Base-by-base conservation (phyloP, 2,113 vertebrate species). In the Scalopus aquaticus region DNA sequence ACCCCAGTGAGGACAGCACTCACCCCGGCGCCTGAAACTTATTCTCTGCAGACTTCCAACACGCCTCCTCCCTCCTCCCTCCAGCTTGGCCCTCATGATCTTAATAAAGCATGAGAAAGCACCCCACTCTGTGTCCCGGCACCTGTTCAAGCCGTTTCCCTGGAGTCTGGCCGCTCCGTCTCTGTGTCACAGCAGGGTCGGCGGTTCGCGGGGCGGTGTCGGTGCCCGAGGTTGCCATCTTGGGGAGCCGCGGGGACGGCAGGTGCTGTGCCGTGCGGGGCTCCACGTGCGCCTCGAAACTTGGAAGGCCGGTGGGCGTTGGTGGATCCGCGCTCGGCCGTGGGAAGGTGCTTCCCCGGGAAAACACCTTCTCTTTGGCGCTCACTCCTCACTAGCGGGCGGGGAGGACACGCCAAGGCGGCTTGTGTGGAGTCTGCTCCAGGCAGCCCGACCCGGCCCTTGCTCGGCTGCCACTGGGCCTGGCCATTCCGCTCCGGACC, bases 31-130 rank as follows among this genome's bases (percentile, higher is more conserved):
- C 2, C 56, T 67, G 95, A 93, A 42, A 58, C 81, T 74, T 42
- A 51, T 69, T 78, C 93, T 73, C 62, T 3, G 54, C 42, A 4
- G 81, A 92, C 94, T 93, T 96, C 97, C 92, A 91, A 95, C 35
- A 6, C 37, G 2, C 9, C 70, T 28, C 70, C 30, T 62, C 91
- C 84, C 93, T 92, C 91, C 95, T 96, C 94, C 96, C 88, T 35
- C 85, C 81, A 81, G 77, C 88, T 94, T 94, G 93, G 94, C 93
- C 93, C 88, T 64, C 91, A 54, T 69, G 42, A 93, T 94, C 77
- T 84, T 88, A 56, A 94, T 95, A 88, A 95, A 92, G 88, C 95
- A 93, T 78, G n/a, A 92, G 90, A 95, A 46, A 42, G 15, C 30
- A 13, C 84, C 9, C 62, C 13, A 10, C 56, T 30, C 46, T 24